Base-by-base conservation (phyloP, 2,888 invertebrate species). In the Apocheima hispidaria region DNA sequence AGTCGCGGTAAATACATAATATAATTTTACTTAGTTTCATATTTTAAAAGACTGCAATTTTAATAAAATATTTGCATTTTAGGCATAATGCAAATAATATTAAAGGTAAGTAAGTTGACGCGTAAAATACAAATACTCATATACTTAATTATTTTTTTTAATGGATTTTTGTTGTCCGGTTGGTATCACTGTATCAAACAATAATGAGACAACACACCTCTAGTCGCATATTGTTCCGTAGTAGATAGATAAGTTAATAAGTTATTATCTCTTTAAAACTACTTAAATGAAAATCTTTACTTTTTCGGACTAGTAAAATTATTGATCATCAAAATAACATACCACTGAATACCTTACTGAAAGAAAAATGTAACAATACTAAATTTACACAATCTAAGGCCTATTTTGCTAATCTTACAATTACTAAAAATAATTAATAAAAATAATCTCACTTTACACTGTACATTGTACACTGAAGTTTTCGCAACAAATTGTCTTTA, bases 371-470 rank as follows among this genome's bases (percentile, higher is more conserved):
- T 30, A 18, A 46, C 16, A 30, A 12, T 30, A 14, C 28, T 14
- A 14, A 44, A 28, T 18, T 30, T 23, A 12, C 14, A 12, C 10
- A 12, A n/a, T 48, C 20, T 33, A 48, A 28, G 16, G 6, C 30
- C 20, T 18, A 48, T 30, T 48, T 28, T 30, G 14, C 9, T 28
- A 28, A 14, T 3, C 16, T 9, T 10, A 30, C 18, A 30, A 14
- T 44, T 16, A 44, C 10, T 26, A 16, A 44, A 44, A 48, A n/a
- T n/a, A n/a, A n/a, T n/a, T n/a, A n/a, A n/a, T n/a, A n/a, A n/a
- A 48, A 48, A 30, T 48, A 28, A 33, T 48, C 28, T 48, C 30
- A 48, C 46, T 20, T 26, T 38, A 4, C 51, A 51, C 40, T 30
- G 28, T 40, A 18, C 51, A 51, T 30, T 51, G 6, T 16, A 16